These are phyloP conservation scores for Capitella teleta DNA, from an alignment of 1,140 invertebrate genomes.

Conservation along the genomic window DNA sequence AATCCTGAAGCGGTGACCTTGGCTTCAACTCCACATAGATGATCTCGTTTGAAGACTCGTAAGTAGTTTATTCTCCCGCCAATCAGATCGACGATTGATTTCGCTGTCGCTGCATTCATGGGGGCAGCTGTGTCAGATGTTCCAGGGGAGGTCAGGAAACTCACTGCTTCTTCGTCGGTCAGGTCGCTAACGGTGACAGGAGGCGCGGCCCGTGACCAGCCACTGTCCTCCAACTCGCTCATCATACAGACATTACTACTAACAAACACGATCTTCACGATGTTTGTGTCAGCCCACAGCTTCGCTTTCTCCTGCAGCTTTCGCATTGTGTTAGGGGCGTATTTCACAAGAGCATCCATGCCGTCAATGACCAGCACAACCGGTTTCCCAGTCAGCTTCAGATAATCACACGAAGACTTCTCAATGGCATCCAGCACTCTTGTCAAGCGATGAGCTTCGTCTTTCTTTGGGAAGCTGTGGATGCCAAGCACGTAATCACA, in stretches of 20 bases:
- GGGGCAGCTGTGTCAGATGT: too few relatives aligned
- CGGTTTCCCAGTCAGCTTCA: conserved; percentile 5
- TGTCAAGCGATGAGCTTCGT: conserved; percentile 8
- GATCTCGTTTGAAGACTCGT: conserved; percentile 8
- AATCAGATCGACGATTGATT: not conserved
- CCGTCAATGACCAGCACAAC: conserved; percentile 13
- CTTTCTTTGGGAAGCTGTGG: conserved; percentile 7
- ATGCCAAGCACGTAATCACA: conserved; percentile 9
- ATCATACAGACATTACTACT: conserved; percentile 2
- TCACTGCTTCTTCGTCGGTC: conserved; percentile 6
- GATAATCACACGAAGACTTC: conserved; percentile 8
- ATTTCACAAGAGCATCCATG: conserved; percentile 3
- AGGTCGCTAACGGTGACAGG: conserved; percentile 10
- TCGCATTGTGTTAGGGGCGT: conserved; percentile 8
- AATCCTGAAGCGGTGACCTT: conserved; percentile 1
- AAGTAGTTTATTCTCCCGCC: conserved; percentile 11
- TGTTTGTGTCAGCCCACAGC: conserved; percentile 14
- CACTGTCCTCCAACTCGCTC: not conserved
- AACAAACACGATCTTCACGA: conserved; percentile 12
- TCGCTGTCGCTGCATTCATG: not conserved
- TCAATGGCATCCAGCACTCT: conserved; percentile 13
- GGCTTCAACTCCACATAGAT: not conserved
- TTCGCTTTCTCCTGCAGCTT: conserved; percentile 14
- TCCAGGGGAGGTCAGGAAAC: conserved; percentile 3
- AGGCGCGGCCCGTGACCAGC: conserved; percentile 11